Evolutionary conservation across 2,797 vertebrate genomes (phyloP).

Genomic region (Anolis apletophallus): DNA sequence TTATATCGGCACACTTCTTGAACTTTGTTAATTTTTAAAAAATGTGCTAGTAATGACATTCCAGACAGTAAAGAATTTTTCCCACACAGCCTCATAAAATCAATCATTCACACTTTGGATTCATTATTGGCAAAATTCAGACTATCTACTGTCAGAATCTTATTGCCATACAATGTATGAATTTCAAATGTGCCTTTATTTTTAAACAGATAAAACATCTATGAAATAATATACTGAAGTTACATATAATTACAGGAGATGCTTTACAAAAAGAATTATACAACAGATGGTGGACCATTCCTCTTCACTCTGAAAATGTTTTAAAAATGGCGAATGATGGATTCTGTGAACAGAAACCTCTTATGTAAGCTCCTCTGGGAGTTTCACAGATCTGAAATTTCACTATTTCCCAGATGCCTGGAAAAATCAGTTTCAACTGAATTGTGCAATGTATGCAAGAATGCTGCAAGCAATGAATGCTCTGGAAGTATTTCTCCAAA

Average conservation of each 20-base stretch:
- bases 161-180: not conserved
- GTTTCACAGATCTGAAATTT: constrained; percentile 11
- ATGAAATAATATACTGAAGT: constrained; percentile 40
- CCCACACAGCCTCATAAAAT: constrained; percentile 7
- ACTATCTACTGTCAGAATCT: not conserved
- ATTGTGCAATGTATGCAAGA: constrained; percentile 10
- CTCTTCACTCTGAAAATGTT: constrained; percentile 24
- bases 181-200: constrained; percentile 28
- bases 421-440: constrained; percentile 48
- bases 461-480: not conserved
- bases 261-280: constrained; percentile 47
- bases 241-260: constrained; percentile 52
- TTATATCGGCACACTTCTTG: not conserved
- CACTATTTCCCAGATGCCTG: constrained; percentile 41
- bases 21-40: not conserved
- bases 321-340: constrained; percentile 21
- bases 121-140: constrained; percentile 26
- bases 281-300: constrained; percentile 46
- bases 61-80: not conserved
- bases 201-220: constrained; percentile 14
- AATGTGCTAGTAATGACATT: not conserved
- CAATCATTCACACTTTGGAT: constrained; percentile 20
- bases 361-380: constrained; percentile 52
- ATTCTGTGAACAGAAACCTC: constrained; percentile 27
- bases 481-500: constrained; percentile 11